Conservation (phyloP, 2,113 vertebrate species). For the Varanus salvator region DNA sequence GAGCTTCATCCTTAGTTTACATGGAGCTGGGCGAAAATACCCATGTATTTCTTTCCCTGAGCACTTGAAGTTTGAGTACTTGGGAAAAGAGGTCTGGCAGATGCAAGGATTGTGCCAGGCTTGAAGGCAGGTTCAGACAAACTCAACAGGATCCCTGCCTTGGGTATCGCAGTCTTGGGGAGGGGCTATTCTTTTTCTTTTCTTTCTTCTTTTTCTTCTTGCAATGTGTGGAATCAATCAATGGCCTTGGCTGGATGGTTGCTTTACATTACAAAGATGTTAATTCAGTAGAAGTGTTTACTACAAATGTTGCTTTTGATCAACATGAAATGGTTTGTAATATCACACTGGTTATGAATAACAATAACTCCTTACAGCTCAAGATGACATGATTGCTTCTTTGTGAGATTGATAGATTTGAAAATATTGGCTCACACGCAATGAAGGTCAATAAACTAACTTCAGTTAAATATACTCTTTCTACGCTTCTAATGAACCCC, state of each 20-base stretch:
- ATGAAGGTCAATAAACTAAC: not conserved
- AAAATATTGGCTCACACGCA: not conserved
- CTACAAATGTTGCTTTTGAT: not conserved
- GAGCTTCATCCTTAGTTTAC: not conserved
- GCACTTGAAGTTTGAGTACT: not conserved
- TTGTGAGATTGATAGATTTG: not conserved
- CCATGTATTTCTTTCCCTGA: not conserved
- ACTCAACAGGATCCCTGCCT: not conserved
- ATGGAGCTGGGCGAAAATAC: not conserved
- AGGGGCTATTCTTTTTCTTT: no score
- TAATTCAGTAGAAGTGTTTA: not conserved
- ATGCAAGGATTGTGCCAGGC: not conserved
- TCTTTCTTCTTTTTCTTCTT: not conserved
- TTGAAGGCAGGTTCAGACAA: not conserved
- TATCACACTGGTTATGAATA: not conserved
- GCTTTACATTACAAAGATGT: not conserved
- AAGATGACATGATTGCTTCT: not conserved
- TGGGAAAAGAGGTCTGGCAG: not conserved
- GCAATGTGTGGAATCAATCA: slow-evolving; percentile 2
- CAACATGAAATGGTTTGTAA: not conserved
- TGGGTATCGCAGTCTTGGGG: not conserved
- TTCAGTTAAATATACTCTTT: not conserved
- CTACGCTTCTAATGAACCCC: not conserved
- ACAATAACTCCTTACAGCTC: not conserved
- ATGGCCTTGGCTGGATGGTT: not conserved